phyloP scores from a whole-genome alignment of 1,140 invertebrate genomes.

The Drosophila cardini region DNA sequence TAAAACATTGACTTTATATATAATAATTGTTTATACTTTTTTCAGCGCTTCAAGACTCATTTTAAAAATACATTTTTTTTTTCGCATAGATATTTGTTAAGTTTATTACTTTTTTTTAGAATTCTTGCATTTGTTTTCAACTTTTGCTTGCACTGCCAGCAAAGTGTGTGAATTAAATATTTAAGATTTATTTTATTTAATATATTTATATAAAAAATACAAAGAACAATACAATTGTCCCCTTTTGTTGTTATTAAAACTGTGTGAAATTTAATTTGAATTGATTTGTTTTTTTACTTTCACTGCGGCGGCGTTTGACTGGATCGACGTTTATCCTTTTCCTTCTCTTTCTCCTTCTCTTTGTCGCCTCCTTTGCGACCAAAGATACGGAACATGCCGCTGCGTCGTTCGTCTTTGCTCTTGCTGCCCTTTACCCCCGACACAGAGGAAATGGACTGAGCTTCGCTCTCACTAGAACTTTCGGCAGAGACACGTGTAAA shows the following conservation, averaged over 20 bases:
- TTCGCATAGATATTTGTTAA: slow-evolving; percentile 5
- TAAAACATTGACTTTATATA: slow-evolving; percentile 81
- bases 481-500: slow-evolving; percentile 81
- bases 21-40: slow-evolving; percentile 69
- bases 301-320: slow-evolving; percentile 80
- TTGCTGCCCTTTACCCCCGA: slow-evolving; percentile 82
- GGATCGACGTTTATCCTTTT: slow-evolving; percentile 77
- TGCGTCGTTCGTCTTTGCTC: slow-evolving; percentile 82
- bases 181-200: slow-evolving; percentile 55
- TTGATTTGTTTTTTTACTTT: slow-evolving; percentile 28
- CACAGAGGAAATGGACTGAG: slow-evolving; percentile 82
- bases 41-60: slow-evolving; percentile 61
- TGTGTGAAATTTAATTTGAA: slow-evolving; percentile 28
- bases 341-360: slow-evolving; percentile 80
- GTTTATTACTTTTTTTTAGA: slow-evolving; percentile 24
- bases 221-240: slow-evolving; percentile 53
- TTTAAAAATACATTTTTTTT: slow-evolving; percentile 40
- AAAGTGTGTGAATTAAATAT: slow-evolving; percentile 62
- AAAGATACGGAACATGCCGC: slow-evolving; percentile 84
- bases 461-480: slow-evolving; percentile 84
- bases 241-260: slow-evolving; percentile 43
- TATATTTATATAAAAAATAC: slow-evolving; percentile 73
- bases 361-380: slow-evolving; percentile 82
- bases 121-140: slow-evolving; percentile 29
- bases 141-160: slow-evolving; percentile 46